Conservation (phyloP, 1,140 invertebrate genomes). For the Philopotamus ludificatus region DNA sequence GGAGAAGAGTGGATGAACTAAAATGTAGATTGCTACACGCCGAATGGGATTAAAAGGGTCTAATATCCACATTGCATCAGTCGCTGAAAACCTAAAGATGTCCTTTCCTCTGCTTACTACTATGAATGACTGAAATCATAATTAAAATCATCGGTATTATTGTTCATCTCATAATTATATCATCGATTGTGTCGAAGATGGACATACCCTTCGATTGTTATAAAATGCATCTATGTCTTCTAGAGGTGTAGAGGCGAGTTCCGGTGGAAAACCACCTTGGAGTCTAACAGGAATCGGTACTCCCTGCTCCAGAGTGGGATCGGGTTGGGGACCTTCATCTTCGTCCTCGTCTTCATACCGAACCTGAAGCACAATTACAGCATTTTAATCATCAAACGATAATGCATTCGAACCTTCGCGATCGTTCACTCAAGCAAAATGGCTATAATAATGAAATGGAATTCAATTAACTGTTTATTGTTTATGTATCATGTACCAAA, state of each 20-base stretch:
- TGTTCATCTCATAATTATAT: background rate
- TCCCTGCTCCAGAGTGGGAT: conserved; percentile 89
- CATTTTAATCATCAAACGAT: background rate
- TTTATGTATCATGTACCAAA: background rate
- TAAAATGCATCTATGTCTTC: conserved; percentile 95
- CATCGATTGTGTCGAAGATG: background rate
- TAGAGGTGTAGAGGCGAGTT: conserved; percentile 88
- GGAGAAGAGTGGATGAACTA: conserved; percentile 97
- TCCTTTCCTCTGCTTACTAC: conserved; percentile 98
- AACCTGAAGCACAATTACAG: conserved; percentile 62
- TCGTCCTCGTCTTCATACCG: conserved; percentile 95
- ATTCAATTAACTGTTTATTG: background rate
- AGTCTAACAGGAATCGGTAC: conserved; percentile 84
- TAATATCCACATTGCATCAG: conserved; percentile 91
- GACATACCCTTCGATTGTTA: conserved; percentile 85
- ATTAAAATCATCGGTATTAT: conserved; percentile 37
- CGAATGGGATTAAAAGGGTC: conserved; percentile 97
- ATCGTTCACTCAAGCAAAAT: background rate
- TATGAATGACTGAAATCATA: conserved; percentile 88
- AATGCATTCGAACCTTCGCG: background rate
- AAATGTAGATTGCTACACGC: conserved; percentile 93
- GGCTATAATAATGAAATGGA: background rate
- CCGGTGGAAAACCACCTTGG: conserved; percentile 85
- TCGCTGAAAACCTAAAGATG: conserved; percentile 97
- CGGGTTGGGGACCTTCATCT: conserved; percentile 92